Percentiles rank a stretch among this genome's conserved stretches.
phyloP scores from a whole-genome alignment of 1,140 invertebrate genomes.

The Adelges cooleyi region DNA sequence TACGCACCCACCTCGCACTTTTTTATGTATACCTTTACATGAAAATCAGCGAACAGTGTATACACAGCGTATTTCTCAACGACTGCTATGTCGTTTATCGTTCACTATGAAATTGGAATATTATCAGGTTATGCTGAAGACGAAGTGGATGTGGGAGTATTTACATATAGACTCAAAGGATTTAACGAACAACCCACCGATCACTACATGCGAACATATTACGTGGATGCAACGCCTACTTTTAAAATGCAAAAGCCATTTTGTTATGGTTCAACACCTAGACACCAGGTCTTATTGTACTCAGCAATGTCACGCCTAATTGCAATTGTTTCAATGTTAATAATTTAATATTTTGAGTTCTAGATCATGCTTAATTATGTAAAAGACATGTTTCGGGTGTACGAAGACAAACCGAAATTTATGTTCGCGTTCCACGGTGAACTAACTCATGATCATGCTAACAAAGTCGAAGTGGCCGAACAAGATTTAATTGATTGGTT shows the following conservation, averaged over 20 bases:
- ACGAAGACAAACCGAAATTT: slow-evolving; percentile 62
- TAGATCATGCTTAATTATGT: slow-evolving; percentile 56
- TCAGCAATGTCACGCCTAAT: too few species aligned
- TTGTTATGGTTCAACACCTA: slow-evolving; percentile 66
- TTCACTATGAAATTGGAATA: too few species aligned
- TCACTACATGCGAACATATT: slow-evolving; percentile 80
- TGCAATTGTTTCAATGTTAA: too few species aligned
- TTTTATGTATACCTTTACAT: too few species aligned
- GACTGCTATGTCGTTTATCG: too few species aligned
- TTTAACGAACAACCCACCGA: slow-evolving; percentile 72
- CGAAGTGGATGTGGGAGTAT: slow-evolving; percentile 68
- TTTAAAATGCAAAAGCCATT: slow-evolving; percentile 46
- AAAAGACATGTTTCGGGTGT: slow-evolving; percentile 47
- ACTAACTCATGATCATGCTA: slow-evolving; percentile 76
- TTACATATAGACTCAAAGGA: slow-evolving; percentile 81
- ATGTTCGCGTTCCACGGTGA: slow-evolving; percentile 77
- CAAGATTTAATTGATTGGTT: slow-evolving; percentile 57
- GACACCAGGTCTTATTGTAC: slow-evolving; percentile 51
- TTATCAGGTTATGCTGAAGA: slow-evolving; percentile 74
- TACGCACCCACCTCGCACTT: too few species aligned
- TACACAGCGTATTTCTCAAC: too few species aligned
- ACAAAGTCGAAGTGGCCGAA: slow-evolving; percentile 63
- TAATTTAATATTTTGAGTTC: too few species aligned
- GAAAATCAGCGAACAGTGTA: too few species aligned
- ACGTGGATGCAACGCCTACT: slow-evolving; percentile 41